phyloP scores from a whole-genome alignment of 2,797 vertebrate genomes.

The Lepus townsendii region DNA sequence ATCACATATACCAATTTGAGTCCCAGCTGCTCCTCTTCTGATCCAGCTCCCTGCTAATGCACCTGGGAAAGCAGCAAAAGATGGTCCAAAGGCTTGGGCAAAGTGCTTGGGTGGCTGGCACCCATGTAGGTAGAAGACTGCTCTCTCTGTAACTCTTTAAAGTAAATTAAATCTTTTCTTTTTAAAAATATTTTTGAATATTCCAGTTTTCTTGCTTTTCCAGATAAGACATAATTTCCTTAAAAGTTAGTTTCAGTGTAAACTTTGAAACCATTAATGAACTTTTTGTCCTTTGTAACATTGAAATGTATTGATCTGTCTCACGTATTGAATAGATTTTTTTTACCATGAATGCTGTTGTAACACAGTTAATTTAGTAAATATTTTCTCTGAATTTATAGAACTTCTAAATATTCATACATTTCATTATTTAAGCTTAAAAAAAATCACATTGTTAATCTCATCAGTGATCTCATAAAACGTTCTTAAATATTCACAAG shows the following conservation, averaged over 20 bases:
- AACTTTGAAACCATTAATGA: slow-evolving; percentile 44
- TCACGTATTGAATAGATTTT: slow-evolving; percentile 45
- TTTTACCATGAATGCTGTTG: slow-evolving; percentile 49
- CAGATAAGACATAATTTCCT: slow-evolving; percentile 29
- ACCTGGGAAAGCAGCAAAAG: no score
- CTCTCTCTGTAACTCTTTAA: no score
- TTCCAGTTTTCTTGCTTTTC: slow-evolving; percentile 36
- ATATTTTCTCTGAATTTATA: slow-evolving; percentile 46
- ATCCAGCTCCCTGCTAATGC: no score
- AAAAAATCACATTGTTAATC: slow-evolving; percentile 45
- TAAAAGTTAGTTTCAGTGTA: slow-evolving; percentile 39
- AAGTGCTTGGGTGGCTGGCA: no score
- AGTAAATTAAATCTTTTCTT: background rate
- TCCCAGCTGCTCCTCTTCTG: no score
- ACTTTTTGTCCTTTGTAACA: slow-evolving; percentile 32
- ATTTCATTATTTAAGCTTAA: slow-evolving; percentile 55
- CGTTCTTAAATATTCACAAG: slow-evolving; percentile 4
- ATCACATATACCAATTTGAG: no score
- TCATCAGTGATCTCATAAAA: slow-evolving; percentile 19
- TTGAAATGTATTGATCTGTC: slow-evolving; percentile 41
- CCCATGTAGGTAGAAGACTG: no score
- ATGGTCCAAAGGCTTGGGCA: no score
- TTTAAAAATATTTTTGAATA: slow-evolving; percentile 49
- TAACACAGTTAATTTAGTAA: slow-evolving; percentile 57
- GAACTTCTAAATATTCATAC: slow-evolving; percentile 26